Base-by-base conservation (phyloP, 2,888 invertebrate species). In the Tetheella fluctuosa region DNA sequence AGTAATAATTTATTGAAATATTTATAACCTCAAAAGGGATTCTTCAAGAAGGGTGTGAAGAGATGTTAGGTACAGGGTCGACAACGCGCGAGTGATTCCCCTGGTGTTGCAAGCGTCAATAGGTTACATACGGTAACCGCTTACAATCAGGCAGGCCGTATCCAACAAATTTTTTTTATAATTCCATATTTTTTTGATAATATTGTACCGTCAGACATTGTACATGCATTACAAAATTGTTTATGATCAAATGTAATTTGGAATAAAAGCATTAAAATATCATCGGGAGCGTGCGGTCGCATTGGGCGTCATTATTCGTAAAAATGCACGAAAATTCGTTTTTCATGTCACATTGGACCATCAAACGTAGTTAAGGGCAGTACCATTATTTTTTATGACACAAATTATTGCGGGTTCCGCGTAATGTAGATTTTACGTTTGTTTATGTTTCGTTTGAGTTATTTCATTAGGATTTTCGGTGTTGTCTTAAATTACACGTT, bases 351-450 rank as follows among this genome's bases (percentile, higher is more conserved):
- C 70, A 68, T 64, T 57, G 62, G 63, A 64, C 75, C 73, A 79
- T 83, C 78, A 77, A 77, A 76, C 73, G 76, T 78, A 81, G 79
- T 75, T 74, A 73, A 74, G 77, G 69, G 70, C 66, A 62, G 65
- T 37, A 17, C 67, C 72, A 71, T 79, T 75, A 77, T 72, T 75
- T 77, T 78, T 75, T 78, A 78, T 71, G 73, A 58, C 52, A 59
- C 63, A 15, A 65, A 68, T 77, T 72, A 78, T 61, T 62, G 66
- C 58, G 59, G 62, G 69, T 61, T 65, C 67, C 69, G 68, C 69
- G 69, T 68, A 70, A 69, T 66, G 59, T 59, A 63, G 42, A 61
- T 62, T 64, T 57, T 59, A 25, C 56, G 48, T 20, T 48, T 20
- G 48, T 20, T 48, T 20, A 48, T 48, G 20, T 48, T 48, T 48